phyloP scores from a whole-genome alignment of 2,797 vertebrate genomes.

The Hipposideros larvatus region DNA sequence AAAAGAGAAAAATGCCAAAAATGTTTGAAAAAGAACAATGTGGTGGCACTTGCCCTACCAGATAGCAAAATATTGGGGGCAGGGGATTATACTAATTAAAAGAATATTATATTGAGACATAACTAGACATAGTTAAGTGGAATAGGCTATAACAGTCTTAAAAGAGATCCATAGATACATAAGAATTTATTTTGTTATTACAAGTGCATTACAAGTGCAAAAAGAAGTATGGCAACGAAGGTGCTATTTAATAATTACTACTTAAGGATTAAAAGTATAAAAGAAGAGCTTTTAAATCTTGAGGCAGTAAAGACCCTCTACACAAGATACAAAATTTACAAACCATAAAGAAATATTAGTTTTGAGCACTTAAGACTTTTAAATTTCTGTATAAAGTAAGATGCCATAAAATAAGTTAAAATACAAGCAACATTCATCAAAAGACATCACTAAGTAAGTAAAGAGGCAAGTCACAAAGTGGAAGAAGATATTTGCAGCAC shows the following conservation, averaged over 20 bases:
- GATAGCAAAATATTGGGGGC: background rate
- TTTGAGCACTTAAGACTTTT: background rate
- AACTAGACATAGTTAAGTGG: background rate
- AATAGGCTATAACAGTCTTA: background rate
- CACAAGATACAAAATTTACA: background rate
- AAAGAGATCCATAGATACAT: background rate
- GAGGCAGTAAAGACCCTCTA: background rate
- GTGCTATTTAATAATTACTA: background rate
- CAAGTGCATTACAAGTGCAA: background rate
- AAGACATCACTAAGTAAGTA: background rate
- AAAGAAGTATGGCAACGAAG: background rate
- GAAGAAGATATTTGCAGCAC: background rate
- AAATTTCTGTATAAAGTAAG: conserved; percentile 12
- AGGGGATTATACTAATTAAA: background rate
- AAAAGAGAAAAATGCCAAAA: background rate
- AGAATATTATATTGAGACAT: background rate
- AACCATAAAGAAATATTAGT: conserved; percentile 4
- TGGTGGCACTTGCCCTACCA: background rate
- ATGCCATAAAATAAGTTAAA: background rate
- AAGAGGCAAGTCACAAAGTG: background rate
- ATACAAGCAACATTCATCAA: background rate
- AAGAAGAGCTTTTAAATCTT: background rate
- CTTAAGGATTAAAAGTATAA: background rate
- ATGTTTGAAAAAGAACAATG: background rate
- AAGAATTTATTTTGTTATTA: background rate